Base-by-base conservation (phyloP, 1,140 invertebrate species). In the Helicoverpa zea region DNA sequence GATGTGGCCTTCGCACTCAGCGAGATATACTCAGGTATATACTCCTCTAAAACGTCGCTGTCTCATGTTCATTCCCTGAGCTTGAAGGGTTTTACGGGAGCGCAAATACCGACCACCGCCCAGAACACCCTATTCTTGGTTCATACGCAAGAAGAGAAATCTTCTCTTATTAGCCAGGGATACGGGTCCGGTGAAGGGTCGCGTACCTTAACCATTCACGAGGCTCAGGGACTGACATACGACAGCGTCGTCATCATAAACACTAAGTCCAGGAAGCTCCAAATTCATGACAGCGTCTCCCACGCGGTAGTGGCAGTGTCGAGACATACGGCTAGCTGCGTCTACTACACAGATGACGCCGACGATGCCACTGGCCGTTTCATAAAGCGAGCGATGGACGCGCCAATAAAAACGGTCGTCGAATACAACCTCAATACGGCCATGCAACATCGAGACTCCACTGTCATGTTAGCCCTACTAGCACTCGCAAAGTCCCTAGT, bases 1-100 rank as follows among this genome's bases (percentile, higher is more conserved):
- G 63, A 66, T 47, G 63, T 66, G 35, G 63, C 63, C 4, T 47
- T n/a, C 23, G 63, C 63, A 7, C 63, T 66, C 9, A 66, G 43
- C 11, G 63, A 66, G n/a, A 47, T 66, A 35, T 66, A 66, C n/a
- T 7, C 30, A 30, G 63, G 63, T 10, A 66, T 66, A 47, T 66
- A 66, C 43, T 66, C 63, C 13, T 59, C 58, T 2, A 59, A 29
- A 23, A 3, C 58, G 23, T n/a, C 63, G 63, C n/a, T 43, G 13
- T 43, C 30, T 13, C 29, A 11, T 30, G 63, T 47, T 9, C 63
- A 47, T 16, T 66, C 63, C 14, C 14, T 66, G 35, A 66, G 14
- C 2, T 7, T 43, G 7, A 14, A n/a, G n/a, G 11, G 63, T 5
- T 66, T n/a, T 12, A 66, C 63, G 10, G 63, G 63, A 2, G 43